Evolutionary conservation across 2,113 vertebrate genomes (phyloP).

Genomic region (Tragelaphus imberbis): DNA sequence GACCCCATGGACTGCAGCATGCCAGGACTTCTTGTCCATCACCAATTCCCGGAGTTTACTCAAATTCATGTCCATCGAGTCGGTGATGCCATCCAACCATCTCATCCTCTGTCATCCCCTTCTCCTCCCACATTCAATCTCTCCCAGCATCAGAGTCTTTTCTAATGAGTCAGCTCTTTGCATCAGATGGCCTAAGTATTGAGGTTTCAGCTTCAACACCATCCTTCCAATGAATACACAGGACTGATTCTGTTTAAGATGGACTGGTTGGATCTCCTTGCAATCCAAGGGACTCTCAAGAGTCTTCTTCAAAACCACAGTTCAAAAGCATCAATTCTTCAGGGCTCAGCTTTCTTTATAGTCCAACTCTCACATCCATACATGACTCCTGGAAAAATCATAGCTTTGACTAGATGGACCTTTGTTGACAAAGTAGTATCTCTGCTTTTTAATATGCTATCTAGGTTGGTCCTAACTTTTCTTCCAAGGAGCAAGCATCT

Average conservation of each 20-base stretch:
- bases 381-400: not conserved
- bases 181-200: not conserved
- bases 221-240: not conserved
- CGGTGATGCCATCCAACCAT: not conserved
- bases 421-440: not conserved
- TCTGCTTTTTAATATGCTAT: not conserved
- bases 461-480: not conserved
- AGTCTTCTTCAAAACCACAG: not conserved
- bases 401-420: not conserved
- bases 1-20: not conserved
- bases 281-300: not conserved
- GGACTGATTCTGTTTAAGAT: not conserved
- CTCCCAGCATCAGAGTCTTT: not conserved
- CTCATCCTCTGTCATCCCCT: not conserved
- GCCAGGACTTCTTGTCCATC: not conserved
- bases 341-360: not conserved
- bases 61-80: not conserved
- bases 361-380: not conserved
- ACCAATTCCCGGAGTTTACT: rapidly evolving
- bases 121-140: not conserved
- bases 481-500: not conserved
- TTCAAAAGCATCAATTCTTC: not conserved
- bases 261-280: not conserved
- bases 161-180: not conserved
- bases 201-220: not conserved